phyloP scores from a whole-genome alignment of 1,140 invertebrate genomes.

The Papilio xuthus region DNA sequence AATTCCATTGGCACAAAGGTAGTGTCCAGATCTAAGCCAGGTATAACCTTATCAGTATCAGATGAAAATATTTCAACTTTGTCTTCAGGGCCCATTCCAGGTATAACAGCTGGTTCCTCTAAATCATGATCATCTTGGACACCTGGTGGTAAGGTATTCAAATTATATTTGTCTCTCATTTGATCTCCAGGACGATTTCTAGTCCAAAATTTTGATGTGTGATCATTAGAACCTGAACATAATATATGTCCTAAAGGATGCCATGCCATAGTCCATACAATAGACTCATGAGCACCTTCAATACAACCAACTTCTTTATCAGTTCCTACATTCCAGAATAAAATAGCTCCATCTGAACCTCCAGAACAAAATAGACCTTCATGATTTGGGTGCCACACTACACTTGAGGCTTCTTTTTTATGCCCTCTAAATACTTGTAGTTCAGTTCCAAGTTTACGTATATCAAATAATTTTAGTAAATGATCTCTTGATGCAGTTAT shows the following conservation, averaged over 20 bases:
- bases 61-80: conserved; percentile 87
- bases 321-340: conserved; percentile 99
- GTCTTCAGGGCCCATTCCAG: conserved; percentile 97
- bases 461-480: conserved; percentile 98
- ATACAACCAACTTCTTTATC: conserved; percentile 99
- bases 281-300: conserved; percentile 99
- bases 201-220: conserved; percentile 99
- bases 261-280: conserved; percentile 99
- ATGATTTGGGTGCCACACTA: conserved; percentile 99
- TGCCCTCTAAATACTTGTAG: conserved; percentile 98
- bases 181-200: conserved; percentile 98
- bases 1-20: conserved; percentile 82
- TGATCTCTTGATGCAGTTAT: conserved; percentile 99
- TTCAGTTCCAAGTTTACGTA: conserved; percentile 96
- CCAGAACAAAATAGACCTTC: conserved; percentile 98
- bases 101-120: conserved; percentile 91
- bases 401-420: conserved; percentile 98
- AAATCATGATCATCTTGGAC: conserved; percentile 80
- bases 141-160: conserved; percentile 94
- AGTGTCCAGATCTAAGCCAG: conserved; percentile 92
- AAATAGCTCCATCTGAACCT: conserved; percentile 97
- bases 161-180: conserved; percentile 98
- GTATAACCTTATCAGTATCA: conserved; percentile 87
- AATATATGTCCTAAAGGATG: conserved; percentile 99
- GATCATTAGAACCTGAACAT: conserved; percentile 98